Conservation (phyloP, 2,113 vertebrate genomes). For the Polypterus senegalus region DNA sequence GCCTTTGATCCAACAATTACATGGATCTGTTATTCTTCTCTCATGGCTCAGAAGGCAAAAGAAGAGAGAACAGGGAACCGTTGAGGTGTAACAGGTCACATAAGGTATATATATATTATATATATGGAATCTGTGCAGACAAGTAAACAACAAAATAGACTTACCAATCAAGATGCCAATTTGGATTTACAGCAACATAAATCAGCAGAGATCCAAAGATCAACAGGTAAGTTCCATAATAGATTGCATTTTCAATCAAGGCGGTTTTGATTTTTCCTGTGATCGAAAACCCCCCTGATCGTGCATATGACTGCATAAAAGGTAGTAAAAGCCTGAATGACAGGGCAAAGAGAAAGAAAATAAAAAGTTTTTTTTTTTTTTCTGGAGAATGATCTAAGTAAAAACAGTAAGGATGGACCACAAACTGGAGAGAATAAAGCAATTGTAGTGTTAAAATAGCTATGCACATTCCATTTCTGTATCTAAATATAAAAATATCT, state of each 20-base stretch:
- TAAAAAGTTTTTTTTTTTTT: too few relatives aligned
- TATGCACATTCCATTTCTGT: too few relatives aligned
- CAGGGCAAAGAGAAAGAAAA: slow-evolving; percentile 3
- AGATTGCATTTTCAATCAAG: slow-evolving; percentile 85
- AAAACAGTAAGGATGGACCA: neutral
- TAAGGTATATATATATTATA: too few relatives aligned
- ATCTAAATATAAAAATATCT: too few relatives aligned
- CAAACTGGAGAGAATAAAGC: too few relatives aligned
- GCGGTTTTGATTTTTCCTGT: slow-evolving; percentile 84
- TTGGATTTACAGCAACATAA: slow-evolving; percentile 72
- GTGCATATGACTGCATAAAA: slow-evolving; percentile 90
- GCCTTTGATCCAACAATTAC: too few relatives aligned
- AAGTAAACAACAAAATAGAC: slow-evolving; percentile 17
- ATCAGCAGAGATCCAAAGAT: slow-evolving; percentile 86
- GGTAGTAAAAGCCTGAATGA: slow-evolving; percentile 75
- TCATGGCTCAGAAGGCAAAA: too few relatives aligned
- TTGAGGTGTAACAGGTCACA: too few relatives aligned
- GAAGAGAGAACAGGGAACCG: too few relatives aligned
- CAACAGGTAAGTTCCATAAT: slow-evolving; percentile 84
- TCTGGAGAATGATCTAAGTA: neutral
- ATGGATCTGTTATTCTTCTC: too few relatives aligned
- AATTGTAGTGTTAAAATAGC: too few relatives aligned
- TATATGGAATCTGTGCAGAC: too few relatives aligned
- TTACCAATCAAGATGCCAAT: slow-evolving; percentile 72
- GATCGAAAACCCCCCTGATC: slow-evolving; percentile 78